A percentile compares a stretch with the other conserved stretches of the same genome.
Conservation (phyloP, 2,797 vertebrate genomes). For the Iguana delicatissima region DNA sequence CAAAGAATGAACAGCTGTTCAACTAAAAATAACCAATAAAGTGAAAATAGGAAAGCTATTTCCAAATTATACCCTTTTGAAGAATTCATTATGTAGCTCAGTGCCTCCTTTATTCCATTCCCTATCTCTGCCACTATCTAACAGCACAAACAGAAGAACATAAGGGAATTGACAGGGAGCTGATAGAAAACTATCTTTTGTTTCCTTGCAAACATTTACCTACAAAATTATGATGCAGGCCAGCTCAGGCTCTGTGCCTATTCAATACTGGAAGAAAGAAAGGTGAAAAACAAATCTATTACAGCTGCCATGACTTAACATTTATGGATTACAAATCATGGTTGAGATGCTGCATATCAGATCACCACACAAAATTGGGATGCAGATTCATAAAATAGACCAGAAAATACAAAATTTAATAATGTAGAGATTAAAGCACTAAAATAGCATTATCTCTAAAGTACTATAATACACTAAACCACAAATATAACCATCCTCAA, state of each 20-base stretch:
- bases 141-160: slow-evolving; percentile 3
- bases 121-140: background rate
- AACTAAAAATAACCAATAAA: slow-evolving; percentile 70
- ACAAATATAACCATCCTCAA: no score
- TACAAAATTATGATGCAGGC: slow-evolving; percentile 8
- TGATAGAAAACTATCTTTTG: background rate
- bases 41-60: slow-evolving; percentile 64
- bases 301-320: background rate
- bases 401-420: no score
- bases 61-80: slow-evolving; percentile 57
- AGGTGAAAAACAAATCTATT: background rate
- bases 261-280: slow-evolving; percentile 9
- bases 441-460: no score
- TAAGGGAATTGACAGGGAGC: background rate
- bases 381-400: no score
- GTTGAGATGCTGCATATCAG: background rate
- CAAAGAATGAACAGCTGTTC: slow-evolving; percentile 63
- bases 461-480: no score
- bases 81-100: slow-evolving; percentile 53
- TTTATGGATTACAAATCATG: background rate
- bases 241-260: background rate
- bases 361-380: background rate
- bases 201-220: background rate
- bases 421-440: no score
- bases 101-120: slow-evolving; percentile 30